Evolutionary conservation across 2,113 vertebrate genomes (phyloP).

Genomic region (Bujurquina vittata): DNA sequence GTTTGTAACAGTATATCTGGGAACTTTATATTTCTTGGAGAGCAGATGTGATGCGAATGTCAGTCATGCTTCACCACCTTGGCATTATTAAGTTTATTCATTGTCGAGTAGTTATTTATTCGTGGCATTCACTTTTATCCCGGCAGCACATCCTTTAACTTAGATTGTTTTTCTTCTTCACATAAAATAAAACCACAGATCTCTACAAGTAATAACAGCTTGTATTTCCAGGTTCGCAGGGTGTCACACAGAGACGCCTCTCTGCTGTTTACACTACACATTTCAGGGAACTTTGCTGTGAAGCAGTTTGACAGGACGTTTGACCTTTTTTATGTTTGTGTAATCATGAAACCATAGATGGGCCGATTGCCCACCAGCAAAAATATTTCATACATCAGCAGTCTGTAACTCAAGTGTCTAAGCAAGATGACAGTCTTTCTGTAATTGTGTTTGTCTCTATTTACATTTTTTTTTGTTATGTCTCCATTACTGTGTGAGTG

Average conservation of each 20-base stretch:
- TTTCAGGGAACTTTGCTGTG: slow-evolving; percentile 49
- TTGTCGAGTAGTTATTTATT: not conserved
- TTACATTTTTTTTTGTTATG: not conserved
- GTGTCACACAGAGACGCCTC: not conserved
- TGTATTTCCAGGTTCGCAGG: not conserved
- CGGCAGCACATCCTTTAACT: not conserved
- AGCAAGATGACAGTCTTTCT: not conserved
- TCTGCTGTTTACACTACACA: slow-evolving; percentile 45
- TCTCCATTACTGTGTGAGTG: not conserved
- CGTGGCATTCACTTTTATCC: not conserved
- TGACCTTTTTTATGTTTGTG: not conserved
- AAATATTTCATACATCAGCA: not conserved
- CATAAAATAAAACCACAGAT: not conserved
- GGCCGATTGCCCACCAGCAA: not conserved
- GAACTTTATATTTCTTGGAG: slow-evolving; percentile 7
- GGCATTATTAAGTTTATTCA: slow-evolving; percentile 7
- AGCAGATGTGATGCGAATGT: not conserved
- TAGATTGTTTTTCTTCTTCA: not conserved
- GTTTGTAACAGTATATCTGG: not conserved
- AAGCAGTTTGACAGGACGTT: slow-evolving; percentile 7
- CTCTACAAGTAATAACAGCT: not conserved
- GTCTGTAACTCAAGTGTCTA: not conserved
- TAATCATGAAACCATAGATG: slow-evolving; percentile 25
- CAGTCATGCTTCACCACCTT: slow-evolving; percentile 1
- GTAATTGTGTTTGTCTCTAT: not conserved